These are phyloP conservation scores for Enteromius viviparus DNA, from an alignment of 2,797 vertebrate genomes.

Conservation along the genomic window DNA sequence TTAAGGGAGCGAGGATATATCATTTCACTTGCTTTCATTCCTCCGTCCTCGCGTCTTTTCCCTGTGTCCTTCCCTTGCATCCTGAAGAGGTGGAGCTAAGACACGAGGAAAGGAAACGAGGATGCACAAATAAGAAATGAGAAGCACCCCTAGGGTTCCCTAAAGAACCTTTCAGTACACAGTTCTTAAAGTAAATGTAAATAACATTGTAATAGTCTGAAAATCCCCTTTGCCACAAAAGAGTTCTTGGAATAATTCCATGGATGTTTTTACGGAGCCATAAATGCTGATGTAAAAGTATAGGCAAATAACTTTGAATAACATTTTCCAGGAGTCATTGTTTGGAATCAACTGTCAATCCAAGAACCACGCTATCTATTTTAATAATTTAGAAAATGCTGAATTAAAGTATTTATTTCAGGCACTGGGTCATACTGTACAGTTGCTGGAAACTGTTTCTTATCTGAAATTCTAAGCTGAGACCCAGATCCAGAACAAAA, in stretches of 20 bases:
- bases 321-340: not conserved
- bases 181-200: not conserved
- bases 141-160: not conserved
- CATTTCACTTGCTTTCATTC: no score
- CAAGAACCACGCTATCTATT: not conserved
- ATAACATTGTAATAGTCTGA: not conserved
- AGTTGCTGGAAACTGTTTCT: not conserved
- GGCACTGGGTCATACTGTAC: not conserved
- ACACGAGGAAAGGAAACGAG: no score
- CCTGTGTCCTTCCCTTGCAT: no score
- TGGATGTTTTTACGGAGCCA: not conserved
- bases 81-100: no score
- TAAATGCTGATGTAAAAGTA: not conserved
- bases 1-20: no score
- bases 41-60: no score
- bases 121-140: no score
- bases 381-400: not conserved
- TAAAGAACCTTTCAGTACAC: not conserved
- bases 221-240: not conserved
- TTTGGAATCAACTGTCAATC: not conserved
- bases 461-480: not conserved
- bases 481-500: not conserved
- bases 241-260: not conserved
- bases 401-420: not conserved
- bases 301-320: not conserved